A percentile compares a stretch with the other conserved stretches of the same genome.
phyloP scores from a whole-genome alignment of 2,888 invertebrate species.

The Synergus laeviventris region DNA sequence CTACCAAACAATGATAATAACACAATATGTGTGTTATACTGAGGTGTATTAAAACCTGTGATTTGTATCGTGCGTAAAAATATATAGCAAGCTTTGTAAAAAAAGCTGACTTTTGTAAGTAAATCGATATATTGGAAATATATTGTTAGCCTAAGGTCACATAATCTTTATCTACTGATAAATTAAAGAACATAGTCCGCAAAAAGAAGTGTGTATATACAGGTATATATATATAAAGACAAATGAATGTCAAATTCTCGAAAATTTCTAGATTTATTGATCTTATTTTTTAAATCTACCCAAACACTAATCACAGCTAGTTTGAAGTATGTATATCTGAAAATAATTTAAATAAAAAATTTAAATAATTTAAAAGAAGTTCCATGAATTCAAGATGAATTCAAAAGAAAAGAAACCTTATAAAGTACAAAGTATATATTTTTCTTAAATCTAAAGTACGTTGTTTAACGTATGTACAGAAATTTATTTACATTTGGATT shows the following conservation, averaged over 20 bases:
- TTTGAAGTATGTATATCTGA: background rate
- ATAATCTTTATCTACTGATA: slow-evolving; percentile 25
- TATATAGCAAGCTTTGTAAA: slow-evolving; percentile 17
- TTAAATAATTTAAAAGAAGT: background rate
- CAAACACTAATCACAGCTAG: too few species aligned
- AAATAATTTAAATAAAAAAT: too few species aligned
- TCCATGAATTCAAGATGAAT: background rate
- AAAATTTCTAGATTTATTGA: background rate
- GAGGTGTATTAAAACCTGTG: slow-evolving; percentile 31
- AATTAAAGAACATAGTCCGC: background rate
- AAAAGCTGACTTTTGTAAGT: slow-evolving; percentile 25
- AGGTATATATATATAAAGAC: background rate
- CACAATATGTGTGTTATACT: slow-evolving; percentile 16
- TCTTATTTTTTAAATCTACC: too few species aligned
- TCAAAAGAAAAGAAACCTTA: background rate
- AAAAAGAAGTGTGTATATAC: background rate
- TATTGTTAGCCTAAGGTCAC: slow-evolving; percentile 12
- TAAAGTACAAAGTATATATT: slow-evolving; percentile 17
- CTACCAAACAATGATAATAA: slow-evolving; percentile 30
- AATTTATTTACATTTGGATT: slow-evolving; percentile 27
- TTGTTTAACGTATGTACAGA: slow-evolving; percentile 34
- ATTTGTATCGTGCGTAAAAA: slow-evolving; percentile 29
- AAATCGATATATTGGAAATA: background rate
- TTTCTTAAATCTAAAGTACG: background rate
- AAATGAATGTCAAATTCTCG: background rate